Base-by-base conservation (phyloP, 2,113 vertebrate species). In the Stigmatopora argus region DNA sequence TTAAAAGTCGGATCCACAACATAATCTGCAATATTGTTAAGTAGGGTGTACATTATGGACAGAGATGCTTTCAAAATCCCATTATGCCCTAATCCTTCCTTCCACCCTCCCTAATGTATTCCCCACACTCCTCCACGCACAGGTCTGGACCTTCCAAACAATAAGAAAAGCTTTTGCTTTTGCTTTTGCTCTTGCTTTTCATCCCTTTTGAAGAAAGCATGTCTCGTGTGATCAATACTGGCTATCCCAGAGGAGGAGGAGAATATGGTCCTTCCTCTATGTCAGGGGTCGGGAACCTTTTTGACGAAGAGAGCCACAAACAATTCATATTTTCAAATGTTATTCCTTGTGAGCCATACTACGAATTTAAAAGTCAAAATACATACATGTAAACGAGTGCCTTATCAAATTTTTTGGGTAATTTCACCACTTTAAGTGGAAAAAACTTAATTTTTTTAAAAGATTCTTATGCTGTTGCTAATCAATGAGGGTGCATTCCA, bases 11-110 rank as follows among this genome's bases (percentile, higher is more conserved):
- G 85, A 90, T 90, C 89, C 88, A 86, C 87, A 89, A 86, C 87
- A 85, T 91, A 91, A 92, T 92, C 90, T 92, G 87, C 86, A 89
- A 81, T 88, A 85, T 90, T 90, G 87, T 89, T 89, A 91, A 92
- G 87, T 87, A 89, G 86, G 87, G 86, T 86, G 87, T 85, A 78
- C 89, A 92, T 92, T 91, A 92, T 86, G 82, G 83, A 89, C 79
- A 79, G 78, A 84, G 85, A 78, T 73, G 89, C 90, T 92, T 92
- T 92, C 87, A 92, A 89, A 89, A 89, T 88, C 85, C 91, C 91
- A 92, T 92, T 91, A 92, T 77, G 85, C 49, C 84, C 80, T 90
- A 92, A 91, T 91, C 91, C 89, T 85, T 87, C 83, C 77, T 85
- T 87, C 83, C 77, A 81, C 77, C 76, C 86, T 87, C 85, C 80